phyloP scores from a whole-genome alignment of 1,140 invertebrate genomes.

The Dolichoris vasculosae region DNA sequence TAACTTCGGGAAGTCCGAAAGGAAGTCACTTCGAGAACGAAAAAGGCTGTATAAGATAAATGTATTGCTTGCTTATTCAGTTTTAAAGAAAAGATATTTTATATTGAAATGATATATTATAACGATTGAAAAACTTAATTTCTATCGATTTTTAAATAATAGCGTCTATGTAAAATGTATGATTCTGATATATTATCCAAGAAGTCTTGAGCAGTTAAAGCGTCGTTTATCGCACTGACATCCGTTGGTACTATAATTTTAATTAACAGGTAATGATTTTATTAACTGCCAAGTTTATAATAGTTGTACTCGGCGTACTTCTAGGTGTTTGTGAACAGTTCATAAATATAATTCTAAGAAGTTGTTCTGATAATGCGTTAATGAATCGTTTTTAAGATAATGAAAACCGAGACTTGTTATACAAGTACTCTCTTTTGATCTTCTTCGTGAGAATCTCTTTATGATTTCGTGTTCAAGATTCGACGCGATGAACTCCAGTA shows the following conservation, averaged over 20 bases:
- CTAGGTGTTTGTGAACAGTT: not conserved
- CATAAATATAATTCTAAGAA: constrained; percentile 11
- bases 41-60: not conserved
- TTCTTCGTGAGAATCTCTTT: constrained; percentile 1
- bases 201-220: not conserved
- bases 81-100: not conserved
- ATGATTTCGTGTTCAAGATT: constrained; percentile 1
- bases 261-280: not conserved
- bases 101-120: too few relatives aligned
- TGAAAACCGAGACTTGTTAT: not conserved
- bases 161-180: too few relatives aligned
- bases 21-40: not conserved
- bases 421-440: not conserved
- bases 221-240: not conserved
- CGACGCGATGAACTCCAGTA: not conserved
- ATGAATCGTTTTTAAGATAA: constrained; percentile 4
- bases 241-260: not conserved
- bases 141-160: too few relatives aligned
- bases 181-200: not conserved
- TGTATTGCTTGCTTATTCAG: not conserved
- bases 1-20: not conserved
- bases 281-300: not conserved
- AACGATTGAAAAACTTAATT: too few relatives aligned
- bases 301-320: not conserved
- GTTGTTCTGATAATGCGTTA: not conserved